phyloP scores from a whole-genome alignment of 1,140 invertebrate genomes.

The Scaptomyza montana region DNA sequence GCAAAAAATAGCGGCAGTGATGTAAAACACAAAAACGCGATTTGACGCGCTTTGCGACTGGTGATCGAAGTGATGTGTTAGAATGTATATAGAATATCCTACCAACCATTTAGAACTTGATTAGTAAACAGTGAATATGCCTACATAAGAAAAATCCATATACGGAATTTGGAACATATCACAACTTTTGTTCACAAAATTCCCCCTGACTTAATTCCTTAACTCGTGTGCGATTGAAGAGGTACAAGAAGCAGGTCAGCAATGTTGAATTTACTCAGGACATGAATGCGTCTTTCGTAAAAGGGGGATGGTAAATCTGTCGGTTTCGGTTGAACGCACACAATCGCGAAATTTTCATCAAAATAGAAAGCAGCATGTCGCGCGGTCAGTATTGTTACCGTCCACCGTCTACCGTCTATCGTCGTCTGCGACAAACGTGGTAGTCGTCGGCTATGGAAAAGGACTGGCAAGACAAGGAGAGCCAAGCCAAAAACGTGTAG shows the following conservation, averaged over 20 bases:
- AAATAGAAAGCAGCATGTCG: slow-evolving; percentile 71
- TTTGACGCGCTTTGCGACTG: slow-evolving; percentile 65
- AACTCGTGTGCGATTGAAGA: background rate
- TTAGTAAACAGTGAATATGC: too few species aligned
- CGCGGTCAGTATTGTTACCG: slow-evolving; percentile 58
- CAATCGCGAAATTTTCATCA: slow-evolving; percentile 76
- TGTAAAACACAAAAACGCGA: slow-evolving; percentile 72
- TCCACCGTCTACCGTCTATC: slow-evolving; percentile 3
- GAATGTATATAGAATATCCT: background rate
- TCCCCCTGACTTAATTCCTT: background rate
- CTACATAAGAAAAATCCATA: background rate
- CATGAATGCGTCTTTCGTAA: slow-evolving; percentile 42
- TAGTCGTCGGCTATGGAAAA: slow-evolving; percentile 30
- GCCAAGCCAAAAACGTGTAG: slow-evolving; percentile 38
- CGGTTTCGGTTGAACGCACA: slow-evolving; percentile 72
- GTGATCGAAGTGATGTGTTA: slow-evolving; percentile 28
- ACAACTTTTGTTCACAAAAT: background rate
- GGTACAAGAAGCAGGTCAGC: slow-evolving; percentile 12
- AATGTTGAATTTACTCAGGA: slow-evolving; percentile 40
- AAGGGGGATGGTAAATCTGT: slow-evolving; percentile 54
- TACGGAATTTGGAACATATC: background rate
- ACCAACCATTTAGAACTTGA: too few species aligned
- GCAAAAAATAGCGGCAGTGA: slow-evolving; percentile 49
- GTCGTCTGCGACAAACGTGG: slow-evolving; percentile 44
- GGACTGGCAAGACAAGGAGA: slow-evolving; percentile 47